A percentile compares a stretch with the other conserved stretches of the same genome.
phyloP scores from a whole-genome alignment of 2,113 vertebrate species.

The Mus pahari region DNA sequence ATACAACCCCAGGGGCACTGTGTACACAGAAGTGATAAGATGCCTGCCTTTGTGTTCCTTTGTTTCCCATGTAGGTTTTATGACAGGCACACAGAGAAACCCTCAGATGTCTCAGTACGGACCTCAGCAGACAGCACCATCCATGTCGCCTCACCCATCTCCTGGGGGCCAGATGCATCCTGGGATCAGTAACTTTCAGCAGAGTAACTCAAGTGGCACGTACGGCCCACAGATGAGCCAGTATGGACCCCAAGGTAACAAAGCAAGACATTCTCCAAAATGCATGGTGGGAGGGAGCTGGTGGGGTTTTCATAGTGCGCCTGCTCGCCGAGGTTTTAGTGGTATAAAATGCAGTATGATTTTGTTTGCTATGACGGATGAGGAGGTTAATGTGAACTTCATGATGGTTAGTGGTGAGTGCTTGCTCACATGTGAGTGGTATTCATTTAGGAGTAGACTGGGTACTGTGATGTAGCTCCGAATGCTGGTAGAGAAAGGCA shows the following conservation, averaged over 20 bases:
- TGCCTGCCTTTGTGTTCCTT: slow-evolving; percentile 29
- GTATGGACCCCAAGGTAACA: slow-evolving; percentile 95
- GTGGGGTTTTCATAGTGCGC: background rate
- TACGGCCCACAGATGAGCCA: slow-evolving; percentile 95
- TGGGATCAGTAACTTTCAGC: slow-evolving; percentile 92
- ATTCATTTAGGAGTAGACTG: background rate
- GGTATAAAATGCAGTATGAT: background rate
- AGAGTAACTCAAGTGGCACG: slow-evolving; percentile 91
- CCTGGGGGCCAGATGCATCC: slow-evolving; percentile 93
- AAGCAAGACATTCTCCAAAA: background rate
- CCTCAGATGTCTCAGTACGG: slow-evolving; percentile 93
- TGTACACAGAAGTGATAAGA: background rate
- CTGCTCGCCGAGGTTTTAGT: background rate
- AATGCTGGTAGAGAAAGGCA: background rate
- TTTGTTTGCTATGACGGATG: background rate
- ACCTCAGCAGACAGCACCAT: slow-evolving; percentile 92
- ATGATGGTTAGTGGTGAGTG: background rate
- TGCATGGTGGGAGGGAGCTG: too few species aligned
- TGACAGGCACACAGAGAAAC: slow-evolving; percentile 94
- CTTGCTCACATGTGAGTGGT: background rate
- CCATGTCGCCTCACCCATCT: slow-evolving; percentile 95
- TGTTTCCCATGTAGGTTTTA: slow-evolving; percentile 89
- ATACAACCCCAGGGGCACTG: background rate
- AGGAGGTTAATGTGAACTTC: background rate
- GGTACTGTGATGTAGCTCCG: background rate